phyloP scores from a whole-genome alignment of 2,113 vertebrate genomes.

The Ammodramus savannarum region DNA sequence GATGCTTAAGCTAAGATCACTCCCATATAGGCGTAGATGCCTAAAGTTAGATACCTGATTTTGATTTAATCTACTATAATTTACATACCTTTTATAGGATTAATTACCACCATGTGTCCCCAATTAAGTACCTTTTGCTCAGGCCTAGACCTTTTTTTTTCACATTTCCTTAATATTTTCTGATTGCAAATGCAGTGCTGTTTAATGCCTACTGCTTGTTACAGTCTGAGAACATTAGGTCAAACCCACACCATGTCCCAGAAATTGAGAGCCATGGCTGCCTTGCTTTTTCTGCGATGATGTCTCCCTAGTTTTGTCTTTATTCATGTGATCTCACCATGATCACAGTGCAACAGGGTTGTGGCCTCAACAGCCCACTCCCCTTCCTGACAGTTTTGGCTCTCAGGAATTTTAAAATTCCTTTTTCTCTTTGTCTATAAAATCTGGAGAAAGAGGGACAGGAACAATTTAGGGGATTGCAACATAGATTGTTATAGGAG shows the following conservation, averaged over 20 bases:
- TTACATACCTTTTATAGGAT: neutral
- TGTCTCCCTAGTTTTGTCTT: neutral
- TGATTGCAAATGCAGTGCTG: accelerated
- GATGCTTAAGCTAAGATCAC: neutral
- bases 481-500: accelerated
- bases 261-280: neutral
- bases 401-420: neutral
- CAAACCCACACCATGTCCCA: neutral
- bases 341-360: neutral
- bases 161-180: neutral
- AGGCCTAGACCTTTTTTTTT: neutral
- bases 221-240: neutral
- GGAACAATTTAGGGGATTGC: neutral
- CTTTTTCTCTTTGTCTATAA: neutral
- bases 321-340: accelerated
- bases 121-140: neutral
- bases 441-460: neutral
- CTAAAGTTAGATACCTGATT: neutral
- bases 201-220: neutral
- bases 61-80: neutral
- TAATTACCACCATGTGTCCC: neutral
- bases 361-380: neutral
- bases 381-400: neutral
- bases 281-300: neutral
- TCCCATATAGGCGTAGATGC: neutral